A percentile compares a stretch with the other conserved stretches of the same genome.
Conservation (phyloP, 2,797 vertebrate species). For the Denticeps clupeoides region DNA sequence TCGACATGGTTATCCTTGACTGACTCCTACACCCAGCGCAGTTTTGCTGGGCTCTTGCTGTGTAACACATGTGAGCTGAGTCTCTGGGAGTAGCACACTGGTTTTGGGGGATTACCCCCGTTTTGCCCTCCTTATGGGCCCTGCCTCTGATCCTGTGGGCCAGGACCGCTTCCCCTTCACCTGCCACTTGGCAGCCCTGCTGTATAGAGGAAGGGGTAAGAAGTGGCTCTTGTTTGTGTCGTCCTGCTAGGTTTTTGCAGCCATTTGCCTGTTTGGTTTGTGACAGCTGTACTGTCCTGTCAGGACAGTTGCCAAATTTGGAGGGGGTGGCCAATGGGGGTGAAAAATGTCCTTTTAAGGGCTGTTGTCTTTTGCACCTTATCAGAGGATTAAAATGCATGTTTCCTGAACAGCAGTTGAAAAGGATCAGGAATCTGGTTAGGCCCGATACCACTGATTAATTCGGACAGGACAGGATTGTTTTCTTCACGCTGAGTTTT, state of each 20-base stretch:
- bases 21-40: background rate
- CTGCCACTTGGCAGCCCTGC: conserved; percentile 6
- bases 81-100: conserved; percentile 4
- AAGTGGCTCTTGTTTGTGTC: no score
- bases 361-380: background rate
- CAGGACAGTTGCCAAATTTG: conserved; percentile 7
- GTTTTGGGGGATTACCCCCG: conserved; percentile 20
- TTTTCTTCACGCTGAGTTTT: no score
- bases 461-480: no score
- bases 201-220: no score
- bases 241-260: conserved; percentile 1
- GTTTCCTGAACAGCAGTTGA: no score
- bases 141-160: conserved; percentile 10
- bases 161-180: background rate
- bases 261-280: conserved; percentile 31
- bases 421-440: background rate
- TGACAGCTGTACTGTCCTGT: conserved; percentile 30
- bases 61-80: background rate
- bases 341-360: no score
- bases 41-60: background rate
- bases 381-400: background rate
- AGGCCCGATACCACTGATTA: no score
- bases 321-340: conserved; percentile 14
- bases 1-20: background rate
- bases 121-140: conserved; percentile 14